Percentiles rank a stretch among this genome's conserved stretches.
Conservation (phyloP, 2,888 invertebrate genomes). For the Podabrus alpinus region DNA sequence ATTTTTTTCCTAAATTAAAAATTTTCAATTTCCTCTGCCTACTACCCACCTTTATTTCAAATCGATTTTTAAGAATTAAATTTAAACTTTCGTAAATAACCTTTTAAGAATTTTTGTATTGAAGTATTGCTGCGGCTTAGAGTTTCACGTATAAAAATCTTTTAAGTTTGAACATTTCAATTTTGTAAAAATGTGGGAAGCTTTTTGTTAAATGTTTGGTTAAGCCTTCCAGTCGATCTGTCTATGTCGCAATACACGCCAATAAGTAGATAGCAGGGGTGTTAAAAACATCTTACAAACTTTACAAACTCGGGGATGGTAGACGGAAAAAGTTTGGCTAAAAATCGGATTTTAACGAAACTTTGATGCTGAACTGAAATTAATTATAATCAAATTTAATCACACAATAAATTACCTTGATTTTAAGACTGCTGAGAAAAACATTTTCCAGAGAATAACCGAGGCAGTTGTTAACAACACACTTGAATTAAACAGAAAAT, state of each 20-base stretch:
- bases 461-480: conserved; percentile 15
- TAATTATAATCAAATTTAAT: conserved; percentile 33
- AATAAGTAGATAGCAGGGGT: conserved; percentile 26
- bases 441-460: conserved; percentile 16
- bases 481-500: background rate
- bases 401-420: conserved; percentile 26
- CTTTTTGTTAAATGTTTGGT: conserved; percentile 17
- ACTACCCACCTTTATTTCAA: conserved; percentile 12
- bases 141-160: conserved; percentile 6
- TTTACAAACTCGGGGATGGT: conserved; percentile 24
- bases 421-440: conserved; percentile 14
- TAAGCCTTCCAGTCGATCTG: conserved; percentile 20
- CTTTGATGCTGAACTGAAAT: conserved; percentile 28
- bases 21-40: conserved; percentile 18
- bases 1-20: background rate
- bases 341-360: conserved; percentile 21
- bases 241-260: conserved; percentile 26
- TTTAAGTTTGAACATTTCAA: conserved; percentile 23
- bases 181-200: conserved; percentile 13
- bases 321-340: conserved; percentile 18
- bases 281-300: conserved; percentile 26
- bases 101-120: conserved; percentile 4
- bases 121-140: background rate
- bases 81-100: conserved; percentile 5
- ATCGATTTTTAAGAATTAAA: conserved; percentile 20